Percentiles rank a stretch among this genome's conserved stretches.
These are phyloP conservation scores for Hydrophis major DNA, from an alignment of 2,797 vertebrate species.

Conservation along the genomic window DNA sequence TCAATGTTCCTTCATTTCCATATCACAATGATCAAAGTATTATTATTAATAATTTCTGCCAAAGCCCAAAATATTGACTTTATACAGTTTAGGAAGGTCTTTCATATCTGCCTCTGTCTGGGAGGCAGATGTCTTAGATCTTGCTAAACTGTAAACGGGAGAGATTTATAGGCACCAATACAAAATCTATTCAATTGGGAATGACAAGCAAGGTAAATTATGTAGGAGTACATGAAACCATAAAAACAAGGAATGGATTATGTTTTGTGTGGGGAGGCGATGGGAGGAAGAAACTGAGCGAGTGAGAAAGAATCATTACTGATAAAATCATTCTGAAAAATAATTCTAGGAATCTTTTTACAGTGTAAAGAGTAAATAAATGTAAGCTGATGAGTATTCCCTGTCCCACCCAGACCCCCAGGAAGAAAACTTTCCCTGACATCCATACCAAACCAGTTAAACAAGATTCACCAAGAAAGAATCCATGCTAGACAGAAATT, in stretches of 20 bases:
- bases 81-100: not conserved
- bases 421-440: not conserved
- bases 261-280: not conserved
- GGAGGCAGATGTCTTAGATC: too few species aligned
- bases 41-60: conserved; percentile 1
- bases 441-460: not conserved
- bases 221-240: conserved; percentile 12
- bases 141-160: not conserved
- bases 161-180: not conserved
- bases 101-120: not conserved
- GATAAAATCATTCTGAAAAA: conserved; percentile 1
- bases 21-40: not conserved
- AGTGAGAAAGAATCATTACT: not conserved
- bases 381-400: conserved; percentile 2
- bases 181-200: conserved; percentile 15
- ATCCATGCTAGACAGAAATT: conserved; percentile 9
- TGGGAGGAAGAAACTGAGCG: not conserved
- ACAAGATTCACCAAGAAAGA: not conserved
- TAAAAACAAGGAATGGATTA: conserved; percentile 4
- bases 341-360: not conserved
- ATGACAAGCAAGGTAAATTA: conserved; percentile 30
- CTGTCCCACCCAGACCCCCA: not conserved
- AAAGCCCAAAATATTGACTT: not conserved
- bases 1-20: not conserved
- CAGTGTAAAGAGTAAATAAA: not conserved